phyloP scores from a whole-genome alignment of 2,113 vertebrate genomes.

The Mustela lutreola region DNA sequence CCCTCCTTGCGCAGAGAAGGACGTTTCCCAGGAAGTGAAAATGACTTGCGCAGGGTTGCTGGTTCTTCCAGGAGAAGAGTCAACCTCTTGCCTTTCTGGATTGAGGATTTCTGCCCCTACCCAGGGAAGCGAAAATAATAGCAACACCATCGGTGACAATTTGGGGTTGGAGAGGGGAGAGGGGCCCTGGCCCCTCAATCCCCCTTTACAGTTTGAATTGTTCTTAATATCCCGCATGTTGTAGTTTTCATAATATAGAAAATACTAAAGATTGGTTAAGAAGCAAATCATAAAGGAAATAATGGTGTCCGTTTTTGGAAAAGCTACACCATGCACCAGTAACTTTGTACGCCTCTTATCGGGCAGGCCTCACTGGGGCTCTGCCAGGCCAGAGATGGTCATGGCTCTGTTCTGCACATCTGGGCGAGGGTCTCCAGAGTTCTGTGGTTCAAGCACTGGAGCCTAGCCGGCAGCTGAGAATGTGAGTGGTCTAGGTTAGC shows the following conservation, averaged over 20 bases:
- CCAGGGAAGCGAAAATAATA: background rate
- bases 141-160: rapidly evolving
- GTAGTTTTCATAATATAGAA: background rate
- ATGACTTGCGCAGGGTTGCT: background rate
- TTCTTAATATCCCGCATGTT: conserved; percentile 8
- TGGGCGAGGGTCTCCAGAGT: background rate
- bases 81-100: background rate
- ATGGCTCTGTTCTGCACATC: background rate
- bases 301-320: background rate
- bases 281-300: background rate
- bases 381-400: background rate
- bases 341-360: background rate
- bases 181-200: too few relatives aligned
- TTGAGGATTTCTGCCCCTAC: background rate
- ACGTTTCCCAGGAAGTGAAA: background rate
- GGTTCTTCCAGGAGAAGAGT: background rate
- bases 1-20: background rate
- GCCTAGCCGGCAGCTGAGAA: background rate
- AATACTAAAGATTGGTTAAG: background rate
- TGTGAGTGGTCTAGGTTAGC: background rate
- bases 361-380: background rate
- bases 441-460: background rate
- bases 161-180: background rate
- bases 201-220: background rate
- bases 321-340: rapidly evolving